Evolutionary conservation across 1,140 invertebrate genomes (phyloP).

Genomic region (Eurosta solidaginis): DNA sequence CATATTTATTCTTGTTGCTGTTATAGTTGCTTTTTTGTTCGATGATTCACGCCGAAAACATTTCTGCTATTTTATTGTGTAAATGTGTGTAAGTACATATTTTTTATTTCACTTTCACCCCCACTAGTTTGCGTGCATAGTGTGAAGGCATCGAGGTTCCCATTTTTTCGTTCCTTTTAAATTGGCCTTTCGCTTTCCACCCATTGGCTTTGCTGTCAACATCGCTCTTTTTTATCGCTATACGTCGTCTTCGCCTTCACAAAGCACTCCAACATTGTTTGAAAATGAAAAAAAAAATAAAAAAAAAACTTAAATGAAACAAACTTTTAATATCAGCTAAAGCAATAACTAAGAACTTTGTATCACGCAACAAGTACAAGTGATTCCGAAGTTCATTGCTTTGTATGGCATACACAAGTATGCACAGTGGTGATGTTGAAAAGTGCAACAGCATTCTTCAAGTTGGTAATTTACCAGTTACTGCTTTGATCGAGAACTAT

Average conservation of each 20-base stretch:
- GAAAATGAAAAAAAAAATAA: neutral
- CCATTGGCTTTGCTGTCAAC: neutral
- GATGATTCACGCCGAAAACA: neutral
- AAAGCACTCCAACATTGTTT: constrained; percentile 3
- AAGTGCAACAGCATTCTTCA: no score
- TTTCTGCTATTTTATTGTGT: neutral
- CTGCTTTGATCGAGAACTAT: no score
- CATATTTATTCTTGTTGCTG: neutral
- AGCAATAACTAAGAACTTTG: neutral
- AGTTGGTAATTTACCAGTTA: no score
- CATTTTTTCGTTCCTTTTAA: neutral
- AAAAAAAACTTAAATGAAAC: no score
- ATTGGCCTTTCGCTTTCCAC: neutral
- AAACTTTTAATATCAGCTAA: neutral
- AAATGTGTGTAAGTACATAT: no score
- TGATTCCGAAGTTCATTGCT: constrained; percentile 25
- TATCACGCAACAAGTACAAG: constrained; percentile 20
- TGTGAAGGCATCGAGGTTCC: no score
- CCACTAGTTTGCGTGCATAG: neutral
- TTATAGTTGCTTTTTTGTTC: no score
- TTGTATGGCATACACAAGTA: neutral
- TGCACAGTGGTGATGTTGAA: no score
- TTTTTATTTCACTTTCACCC: neutral
- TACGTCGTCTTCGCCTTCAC: neutral
- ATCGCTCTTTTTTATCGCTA: constrained; percentile 1